A percentile compares a stretch with the other conserved stretches of the same genome.
Evolutionary conservation across 2,888 invertebrate species (phyloP).

Genomic region (Liopterus haemorrhoidalis): DNA sequence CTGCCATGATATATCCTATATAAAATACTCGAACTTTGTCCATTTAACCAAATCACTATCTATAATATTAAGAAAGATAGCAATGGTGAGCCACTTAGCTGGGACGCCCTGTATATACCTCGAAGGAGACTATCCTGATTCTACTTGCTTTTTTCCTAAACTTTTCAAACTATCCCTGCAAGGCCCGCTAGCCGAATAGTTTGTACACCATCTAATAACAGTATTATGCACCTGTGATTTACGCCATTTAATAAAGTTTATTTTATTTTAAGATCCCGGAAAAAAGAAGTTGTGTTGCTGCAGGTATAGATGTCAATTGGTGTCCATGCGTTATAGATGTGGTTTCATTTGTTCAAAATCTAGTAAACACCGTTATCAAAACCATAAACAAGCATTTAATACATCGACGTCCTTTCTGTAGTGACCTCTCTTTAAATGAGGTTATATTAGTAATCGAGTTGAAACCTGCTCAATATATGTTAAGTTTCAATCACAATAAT

Average conservation of each 20-base stretch:
- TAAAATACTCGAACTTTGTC: too few species aligned
- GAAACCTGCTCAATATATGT: conserved; percentile 59
- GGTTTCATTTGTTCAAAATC: conserved; percentile 50
- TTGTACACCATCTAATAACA: too few species aligned
- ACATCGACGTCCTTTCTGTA: conserved; percentile 56
- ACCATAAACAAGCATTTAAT: conserved; percentile 58
- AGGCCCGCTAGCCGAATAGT: too few species aligned
- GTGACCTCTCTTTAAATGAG: conserved; percentile 51
- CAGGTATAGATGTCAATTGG: conserved; percentile 92
- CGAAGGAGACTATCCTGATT: too few species aligned
- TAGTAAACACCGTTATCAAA: conserved; percentile 56
- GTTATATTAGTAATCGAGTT: conserved; percentile 67
- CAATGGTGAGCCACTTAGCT: too few species aligned
- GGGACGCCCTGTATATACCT: too few species aligned
- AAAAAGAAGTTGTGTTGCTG: conserved; percentile 76
- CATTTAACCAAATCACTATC: too few species aligned
- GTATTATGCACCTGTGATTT: too few species aligned
- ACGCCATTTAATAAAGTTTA: conserved; percentile 39
- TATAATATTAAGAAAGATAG: too few species aligned
- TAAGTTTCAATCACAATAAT: conserved; percentile 64
- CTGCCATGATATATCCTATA: too few species aligned
- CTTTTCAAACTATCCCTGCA: neutral
- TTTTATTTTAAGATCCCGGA: conserved; percentile 56
- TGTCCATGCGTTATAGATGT: conserved; percentile 86
- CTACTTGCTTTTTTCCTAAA: neutral